Evolutionary conservation across 2,888 invertebrate species (phyloP).

Genomic region (Marronus borbonicus): DNA sequence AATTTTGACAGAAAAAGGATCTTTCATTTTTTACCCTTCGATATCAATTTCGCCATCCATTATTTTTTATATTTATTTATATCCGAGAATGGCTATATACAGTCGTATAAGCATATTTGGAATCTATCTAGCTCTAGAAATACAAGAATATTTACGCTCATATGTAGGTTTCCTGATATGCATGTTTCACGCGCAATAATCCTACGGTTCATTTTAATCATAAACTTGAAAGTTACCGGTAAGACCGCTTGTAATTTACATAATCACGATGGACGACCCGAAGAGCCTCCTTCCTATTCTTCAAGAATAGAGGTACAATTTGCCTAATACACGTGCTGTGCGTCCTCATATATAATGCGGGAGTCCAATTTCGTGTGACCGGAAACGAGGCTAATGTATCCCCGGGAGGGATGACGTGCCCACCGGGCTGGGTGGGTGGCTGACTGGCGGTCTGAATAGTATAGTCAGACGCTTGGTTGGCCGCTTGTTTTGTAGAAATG

Average conservation of each 20-base stretch:
- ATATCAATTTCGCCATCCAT: too few species aligned
- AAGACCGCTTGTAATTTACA: conserved; percentile 48
- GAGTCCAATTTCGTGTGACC: conserved; percentile 63
- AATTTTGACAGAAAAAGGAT: too few species aligned
- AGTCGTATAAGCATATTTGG: too few species aligned
- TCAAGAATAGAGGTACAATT: conserved; percentile 53
- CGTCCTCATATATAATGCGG: conserved; percentile 56
- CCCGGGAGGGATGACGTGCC: conserved; percentile 61
- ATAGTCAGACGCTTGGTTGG: conserved; percentile 30
- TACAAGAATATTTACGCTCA: too few species aligned
- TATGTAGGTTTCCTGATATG: neutral
- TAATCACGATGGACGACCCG: conserved; percentile 49
- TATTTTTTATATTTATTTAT: too few species aligned
- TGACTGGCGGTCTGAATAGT: conserved; percentile 11
- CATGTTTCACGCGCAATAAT: conserved; percentile 22
- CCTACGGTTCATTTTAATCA: conserved; percentile 15
- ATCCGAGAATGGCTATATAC: too few species aligned
- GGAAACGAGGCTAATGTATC: conserved; percentile 65
- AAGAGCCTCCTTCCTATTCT: conserved; percentile 44
- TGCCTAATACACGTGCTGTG: conserved; percentile 55
- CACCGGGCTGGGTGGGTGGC: conserved; percentile 55
- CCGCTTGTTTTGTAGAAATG: conserved; percentile 31
- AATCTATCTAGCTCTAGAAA: too few species aligned
- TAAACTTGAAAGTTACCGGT: conserved; percentile 19
- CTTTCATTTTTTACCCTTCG: too few species aligned